These are phyloP conservation scores for Augiades crinisus DNA, from an alignment of 2,888 invertebrate genomes.

Conservation along the genomic window DNA sequence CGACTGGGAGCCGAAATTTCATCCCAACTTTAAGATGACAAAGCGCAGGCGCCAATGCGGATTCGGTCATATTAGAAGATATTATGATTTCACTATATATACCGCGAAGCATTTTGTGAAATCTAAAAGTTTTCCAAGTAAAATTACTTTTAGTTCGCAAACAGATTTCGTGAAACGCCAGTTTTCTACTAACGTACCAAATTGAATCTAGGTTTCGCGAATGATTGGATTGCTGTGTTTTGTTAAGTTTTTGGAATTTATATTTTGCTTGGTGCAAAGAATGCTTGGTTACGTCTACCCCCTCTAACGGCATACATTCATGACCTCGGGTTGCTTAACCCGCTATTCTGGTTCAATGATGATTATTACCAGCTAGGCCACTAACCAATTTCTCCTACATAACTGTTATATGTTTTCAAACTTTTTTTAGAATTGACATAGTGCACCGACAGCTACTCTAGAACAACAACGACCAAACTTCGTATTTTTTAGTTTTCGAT, in stretches of 20 bases:
- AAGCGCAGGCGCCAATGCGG: conserved; percentile 31
- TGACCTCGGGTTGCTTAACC: too few species aligned
- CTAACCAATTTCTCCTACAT: too few species aligned
- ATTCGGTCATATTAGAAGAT: conserved; percentile 12
- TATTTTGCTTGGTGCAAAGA: too few species aligned
- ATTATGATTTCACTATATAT: neutral
- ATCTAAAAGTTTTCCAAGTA: conserved; percentile 7
- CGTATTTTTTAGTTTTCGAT: too few species aligned
- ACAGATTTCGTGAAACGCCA: neutral
- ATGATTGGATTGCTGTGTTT: conserved; percentile 23
- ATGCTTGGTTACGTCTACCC: too few species aligned
- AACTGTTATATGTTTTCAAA: too few species aligned
- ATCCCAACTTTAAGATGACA: neutral
- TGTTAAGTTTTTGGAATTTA: neutral
- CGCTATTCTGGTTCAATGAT: too few species aligned
- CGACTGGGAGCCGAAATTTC: conserved; percentile 17
- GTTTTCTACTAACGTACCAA: conserved; percentile 7
- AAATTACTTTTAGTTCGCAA: conserved; percentile 8
- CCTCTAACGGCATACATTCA: too few species aligned
- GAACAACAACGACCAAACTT: too few species aligned
- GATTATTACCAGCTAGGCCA: too few species aligned
- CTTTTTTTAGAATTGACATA: too few species aligned
- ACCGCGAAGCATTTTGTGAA: neutral
- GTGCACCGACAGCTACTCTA: too few species aligned
- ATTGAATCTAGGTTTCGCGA: conserved; percentile 27